A percentile compares a stretch with the other conserved stretches of the same genome.
These are phyloP conservation scores for Oryzias woworae DNA, from an alignment of 2,113 vertebrate genomes.

Conservation along the genomic window DNA sequence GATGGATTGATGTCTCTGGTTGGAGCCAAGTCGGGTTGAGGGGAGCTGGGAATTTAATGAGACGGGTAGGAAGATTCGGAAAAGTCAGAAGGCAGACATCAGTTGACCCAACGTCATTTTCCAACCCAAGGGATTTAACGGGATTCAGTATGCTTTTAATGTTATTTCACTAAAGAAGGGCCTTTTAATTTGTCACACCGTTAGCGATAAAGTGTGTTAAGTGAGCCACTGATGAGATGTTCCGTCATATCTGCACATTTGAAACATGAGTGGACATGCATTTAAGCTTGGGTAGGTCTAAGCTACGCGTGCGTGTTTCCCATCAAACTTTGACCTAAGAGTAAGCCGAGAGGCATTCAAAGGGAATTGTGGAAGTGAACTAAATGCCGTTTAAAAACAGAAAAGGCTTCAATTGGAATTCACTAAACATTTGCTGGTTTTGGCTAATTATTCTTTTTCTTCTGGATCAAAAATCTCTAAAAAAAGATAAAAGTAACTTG, in stretches of 20 bases:
- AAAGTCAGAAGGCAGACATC: conserved; percentile 44
- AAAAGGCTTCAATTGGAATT: conserved; percentile 26
- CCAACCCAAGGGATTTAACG: conserved; percentile 56
- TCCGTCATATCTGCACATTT: conserved; percentile 20
- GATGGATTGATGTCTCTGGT: conserved; percentile 90
- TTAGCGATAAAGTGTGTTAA: conserved; percentile 49
- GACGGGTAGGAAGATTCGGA: conserved; percentile 50
- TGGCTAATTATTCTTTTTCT: conserved; percentile 27
- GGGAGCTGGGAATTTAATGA: conserved; percentile 43
- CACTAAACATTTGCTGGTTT: conserved; percentile 34
- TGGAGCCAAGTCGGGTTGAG: conserved; percentile 84
- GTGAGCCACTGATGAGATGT: conserved; percentile 25
- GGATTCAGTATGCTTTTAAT: conserved; percentile 77
- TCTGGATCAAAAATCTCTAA: conserved; percentile 7
- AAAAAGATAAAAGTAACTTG: neutral
- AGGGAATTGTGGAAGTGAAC: conserved; percentile 58
- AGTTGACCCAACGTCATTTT: conserved; percentile 54
- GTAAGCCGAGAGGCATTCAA: conserved; percentile 51
- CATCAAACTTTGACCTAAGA: conserved; percentile 28
- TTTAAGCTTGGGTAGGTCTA: conserved; percentile 26
- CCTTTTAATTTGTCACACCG: conserved; percentile 55
- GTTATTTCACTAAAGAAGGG: conserved; percentile 65
- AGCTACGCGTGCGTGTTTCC: conserved; percentile 22
- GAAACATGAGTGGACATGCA: conserved; percentile 19
- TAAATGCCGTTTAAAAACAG: conserved; percentile 26